phyloP scores from a whole-genome alignment of 2,797 vertebrate species.

The Chelidonichthys spinosus region DNA sequence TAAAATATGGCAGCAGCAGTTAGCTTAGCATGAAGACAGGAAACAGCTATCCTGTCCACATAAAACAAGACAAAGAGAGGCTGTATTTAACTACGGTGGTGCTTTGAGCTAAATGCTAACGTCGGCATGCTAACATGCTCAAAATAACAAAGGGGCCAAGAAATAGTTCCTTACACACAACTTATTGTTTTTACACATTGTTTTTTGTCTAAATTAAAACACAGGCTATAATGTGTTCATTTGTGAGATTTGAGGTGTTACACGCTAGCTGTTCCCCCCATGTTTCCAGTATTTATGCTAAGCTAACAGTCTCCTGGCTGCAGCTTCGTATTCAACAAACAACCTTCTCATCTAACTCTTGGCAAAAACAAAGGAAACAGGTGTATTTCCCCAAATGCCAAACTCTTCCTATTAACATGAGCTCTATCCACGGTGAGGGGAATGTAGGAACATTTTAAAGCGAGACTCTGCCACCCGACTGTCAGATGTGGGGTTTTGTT shows the following conservation, averaged over 20 bases:
- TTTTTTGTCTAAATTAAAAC: not conserved
- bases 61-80: not conserved
- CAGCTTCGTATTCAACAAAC: not conserved
- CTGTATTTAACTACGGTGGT: not conserved
- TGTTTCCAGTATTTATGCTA: slow-evolving; percentile 4
- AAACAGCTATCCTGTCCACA: not conserved
- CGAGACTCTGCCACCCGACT: not conserved
- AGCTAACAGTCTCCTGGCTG: not conserved
- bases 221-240: not conserved
- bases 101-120: not conserved
- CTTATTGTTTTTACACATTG: not conserved
- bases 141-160: not conserved
- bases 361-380: not conserved
- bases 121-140: not conserved
- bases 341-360: not conserved
- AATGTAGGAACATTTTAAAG: slow-evolving; percentile 5
- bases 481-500: slow-evolving; percentile 15
- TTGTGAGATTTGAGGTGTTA: not conserved
- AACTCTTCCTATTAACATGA: not conserved
- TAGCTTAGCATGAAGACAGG: not conserved
- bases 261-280: not conserved
- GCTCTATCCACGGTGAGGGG: not conserved
- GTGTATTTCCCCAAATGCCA: not conserved
- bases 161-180: not conserved
- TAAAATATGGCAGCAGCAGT: not conserved